Base-by-base conservation (phyloP, 2,113 vertebrate species). In the Burhinus oedicnemus region DNA sequence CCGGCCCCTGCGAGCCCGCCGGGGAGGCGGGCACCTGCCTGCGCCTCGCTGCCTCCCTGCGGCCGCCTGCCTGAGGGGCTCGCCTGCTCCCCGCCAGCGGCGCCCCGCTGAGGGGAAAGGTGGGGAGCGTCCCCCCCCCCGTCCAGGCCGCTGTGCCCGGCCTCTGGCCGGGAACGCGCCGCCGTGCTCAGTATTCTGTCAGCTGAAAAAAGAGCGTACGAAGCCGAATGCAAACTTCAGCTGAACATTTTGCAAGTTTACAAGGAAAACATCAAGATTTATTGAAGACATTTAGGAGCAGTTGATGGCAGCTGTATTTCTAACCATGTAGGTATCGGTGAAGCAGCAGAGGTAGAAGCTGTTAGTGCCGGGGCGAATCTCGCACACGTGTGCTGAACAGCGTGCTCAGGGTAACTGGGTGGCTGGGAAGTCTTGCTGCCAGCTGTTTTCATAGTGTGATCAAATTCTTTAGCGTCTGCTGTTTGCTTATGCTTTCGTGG, bases 241-340 rank as follows among this genome's bases (percentile, higher is more conserved):
- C 0, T 1, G 45, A 30, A 1, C 20, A 1, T 7, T 52, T 34
- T 36, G 83, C 26, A 44, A 14, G 22, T 34, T 60, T 52, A 4
- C 49, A 2, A 1, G 21, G 49, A 4, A 32, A 32, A n/a, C 7
- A 14, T 1, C 6, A 2, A 8, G 32, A 3, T 12, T 15, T 55
- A 38, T 2, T 27, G 44, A 2, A 1, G 40, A 3, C 22, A 0
- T 13, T 13, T 25, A 3, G 36, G 29, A 70, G 30, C 17, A 5
- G 89, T 9, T 6, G 9, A 2, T 34, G 52, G 9, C 42, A 16
- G 47, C 34, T 11, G 42, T 7, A 0, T 40, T 5, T 12, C 6
- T 76, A 1, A 38, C 25, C 19, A 0, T 0, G 15, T 5, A 1
- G n/a, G 60, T 47, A 8, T 5, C 7, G 4, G 36, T 8, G 42